phyloP scores from a whole-genome alignment of 2,113 vertebrate species.

The Piprites chloris region DNA sequence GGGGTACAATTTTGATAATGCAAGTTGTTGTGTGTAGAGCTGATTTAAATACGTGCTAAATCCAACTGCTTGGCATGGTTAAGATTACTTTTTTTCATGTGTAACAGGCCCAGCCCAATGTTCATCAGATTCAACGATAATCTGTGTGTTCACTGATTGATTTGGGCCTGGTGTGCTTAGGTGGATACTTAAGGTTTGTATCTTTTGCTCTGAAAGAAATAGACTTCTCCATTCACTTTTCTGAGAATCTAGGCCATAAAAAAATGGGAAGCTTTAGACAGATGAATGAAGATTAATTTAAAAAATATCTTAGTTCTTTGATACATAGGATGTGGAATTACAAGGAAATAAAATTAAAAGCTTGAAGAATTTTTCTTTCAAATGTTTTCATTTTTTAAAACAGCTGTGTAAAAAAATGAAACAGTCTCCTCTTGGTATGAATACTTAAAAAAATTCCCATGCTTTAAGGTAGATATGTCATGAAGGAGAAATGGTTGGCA shows the following conservation, averaged over 20 bases:
- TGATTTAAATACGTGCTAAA: neutral
- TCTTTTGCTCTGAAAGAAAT: neutral
- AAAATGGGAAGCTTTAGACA: neutral
- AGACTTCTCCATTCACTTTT: neutral
- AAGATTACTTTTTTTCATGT: neutral
- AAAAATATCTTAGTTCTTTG: neutral
- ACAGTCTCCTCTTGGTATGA: neutral
- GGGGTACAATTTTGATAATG: neutral
- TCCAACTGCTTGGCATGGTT: neutral
- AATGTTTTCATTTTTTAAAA: neutral
- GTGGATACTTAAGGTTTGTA: neutral
- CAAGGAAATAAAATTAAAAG: neutral
- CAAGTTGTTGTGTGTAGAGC: neutral
- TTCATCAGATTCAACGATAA: neutral
- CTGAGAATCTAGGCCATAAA: neutral
- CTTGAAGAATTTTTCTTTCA: neutral
- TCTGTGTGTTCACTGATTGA: neutral
- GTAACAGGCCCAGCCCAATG: neutral
- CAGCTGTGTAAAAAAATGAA: conserved; percentile 1
- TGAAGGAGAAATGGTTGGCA: neutral
- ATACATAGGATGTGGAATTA: neutral
- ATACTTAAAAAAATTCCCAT: neutral
- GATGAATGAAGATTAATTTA: neutral
- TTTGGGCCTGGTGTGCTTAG: neutral
- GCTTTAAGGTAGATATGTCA: neutral